Conservation (phyloP, 2,888 invertebrate species). For the Eilema depressum region DNA sequence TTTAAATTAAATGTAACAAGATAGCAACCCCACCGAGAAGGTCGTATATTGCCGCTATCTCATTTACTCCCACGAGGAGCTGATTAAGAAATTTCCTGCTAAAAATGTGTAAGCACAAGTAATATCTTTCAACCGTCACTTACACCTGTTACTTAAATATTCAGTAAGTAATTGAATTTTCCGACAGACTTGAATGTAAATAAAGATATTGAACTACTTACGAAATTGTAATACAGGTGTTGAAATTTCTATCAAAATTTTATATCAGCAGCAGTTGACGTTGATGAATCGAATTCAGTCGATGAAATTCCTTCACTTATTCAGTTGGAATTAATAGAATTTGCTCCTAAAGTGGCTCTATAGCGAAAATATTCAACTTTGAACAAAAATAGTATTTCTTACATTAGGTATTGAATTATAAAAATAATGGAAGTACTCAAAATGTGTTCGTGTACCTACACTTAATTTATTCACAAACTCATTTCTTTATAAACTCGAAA, state of each 20-base stretch:
- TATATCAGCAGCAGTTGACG: conserved; percentile 38
- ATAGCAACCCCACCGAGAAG: conserved; percentile 41
- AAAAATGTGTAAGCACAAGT: conserved; percentile 44
- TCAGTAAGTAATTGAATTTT: conserved; percentile 51
- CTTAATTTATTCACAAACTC: no score
- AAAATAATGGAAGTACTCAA: no score
- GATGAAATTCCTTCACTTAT: conserved; percentile 36
- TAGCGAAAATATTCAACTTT: neutral
- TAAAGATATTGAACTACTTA: conserved; percentile 25
- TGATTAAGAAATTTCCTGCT: conserved; percentile 48
- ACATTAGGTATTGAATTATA: no score
- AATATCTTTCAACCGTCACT: conserved; percentile 40
- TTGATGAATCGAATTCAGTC: conserved; percentile 42
- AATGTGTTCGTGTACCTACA: no score
- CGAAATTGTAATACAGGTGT: conserved; percentile 25
- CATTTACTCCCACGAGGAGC: conserved; percentile 47
- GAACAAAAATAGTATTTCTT: neutral
- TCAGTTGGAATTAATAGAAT: conserved; percentile 28
- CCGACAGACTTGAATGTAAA: conserved; percentile 32
- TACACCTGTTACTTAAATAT: conserved; percentile 53
- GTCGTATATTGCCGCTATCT: conserved; percentile 43
- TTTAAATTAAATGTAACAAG: conserved; percentile 44
- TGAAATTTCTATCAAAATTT: conserved; percentile 35
- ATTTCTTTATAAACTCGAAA: no score
- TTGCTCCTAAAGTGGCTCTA: conserved; percentile 16